These are phyloP conservation scores for Nymphalis urticae DNA, from an alignment of 2,888 invertebrate species.

Conservation along the genomic window DNA sequence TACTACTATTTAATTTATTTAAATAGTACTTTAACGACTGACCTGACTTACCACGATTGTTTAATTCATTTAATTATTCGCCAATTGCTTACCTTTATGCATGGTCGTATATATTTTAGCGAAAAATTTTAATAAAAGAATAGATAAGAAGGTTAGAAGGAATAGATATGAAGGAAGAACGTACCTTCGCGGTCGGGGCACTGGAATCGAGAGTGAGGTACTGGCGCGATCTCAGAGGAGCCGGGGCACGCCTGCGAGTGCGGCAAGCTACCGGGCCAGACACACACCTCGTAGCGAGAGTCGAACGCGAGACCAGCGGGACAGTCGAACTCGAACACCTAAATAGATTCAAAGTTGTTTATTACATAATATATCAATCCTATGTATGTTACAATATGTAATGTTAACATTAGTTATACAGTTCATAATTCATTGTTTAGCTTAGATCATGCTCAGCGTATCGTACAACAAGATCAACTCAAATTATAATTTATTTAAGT, in stretches of 20 bases:
- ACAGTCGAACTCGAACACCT: slow-evolving; percentile 89
- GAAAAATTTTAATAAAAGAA: neutral
- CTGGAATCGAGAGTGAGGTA: slow-evolving; percentile 84
- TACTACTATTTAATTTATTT: neutral
- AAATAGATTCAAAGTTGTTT: neutral
- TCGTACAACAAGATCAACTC: too few relatives aligned
- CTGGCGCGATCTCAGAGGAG: slow-evolving; percentile 89
- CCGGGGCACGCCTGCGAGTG: slow-evolving; percentile 88
- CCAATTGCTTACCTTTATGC: too few relatives aligned
- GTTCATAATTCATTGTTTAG: too few relatives aligned
- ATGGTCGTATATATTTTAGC: too few relatives aligned
- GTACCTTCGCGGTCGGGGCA: slow-evolving; percentile 74
- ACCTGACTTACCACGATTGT: too few relatives aligned
- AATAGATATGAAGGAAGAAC: neutral
- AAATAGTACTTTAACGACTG: too few relatives aligned
- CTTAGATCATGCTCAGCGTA: too few relatives aligned
- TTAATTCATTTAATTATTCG: neutral
- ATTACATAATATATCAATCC: neutral
- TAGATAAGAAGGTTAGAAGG: neutral
- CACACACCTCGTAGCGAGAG: slow-evolving; percentile 88
- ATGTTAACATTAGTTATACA: too few relatives aligned
- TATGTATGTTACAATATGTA: too few relatives aligned
- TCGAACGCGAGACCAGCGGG: slow-evolving; percentile 90
- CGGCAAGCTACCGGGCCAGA: slow-evolving; percentile 89
- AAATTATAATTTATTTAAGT: too few relatives aligned